These are phyloP conservation scores for Acleris cristana DNA, from an alignment of 2,888 invertebrate genomes.

Conservation along the genomic window DNA sequence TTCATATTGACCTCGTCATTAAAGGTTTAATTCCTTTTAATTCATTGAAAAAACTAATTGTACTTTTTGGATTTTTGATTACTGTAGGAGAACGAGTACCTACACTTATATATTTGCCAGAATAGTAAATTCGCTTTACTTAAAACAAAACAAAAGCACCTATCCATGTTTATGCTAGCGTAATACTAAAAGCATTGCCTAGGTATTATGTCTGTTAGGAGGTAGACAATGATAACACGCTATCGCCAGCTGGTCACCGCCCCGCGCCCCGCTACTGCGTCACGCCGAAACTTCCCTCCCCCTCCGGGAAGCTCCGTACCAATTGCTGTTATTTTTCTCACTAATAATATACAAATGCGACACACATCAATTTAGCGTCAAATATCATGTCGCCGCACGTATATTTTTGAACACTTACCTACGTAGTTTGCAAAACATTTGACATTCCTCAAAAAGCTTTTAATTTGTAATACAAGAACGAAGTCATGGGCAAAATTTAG, in stretches of 20 bases:
- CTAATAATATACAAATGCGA: not conserved
- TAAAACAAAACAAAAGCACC: not conserved
- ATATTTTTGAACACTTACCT: too few relatives aligned
- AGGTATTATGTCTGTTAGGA: slow-evolving; percentile 12
- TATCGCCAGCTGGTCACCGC: slow-evolving; percentile 67
- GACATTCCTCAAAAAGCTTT: too few relatives aligned
- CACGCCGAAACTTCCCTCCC: slow-evolving; percentile 28
- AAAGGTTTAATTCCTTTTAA: too few relatives aligned
- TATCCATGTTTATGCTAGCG: not conserved
- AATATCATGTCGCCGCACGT: too few relatives aligned
- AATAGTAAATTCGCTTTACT: not conserved
- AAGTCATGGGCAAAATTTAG: too few relatives aligned
- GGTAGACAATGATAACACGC: slow-evolving; percentile 53
- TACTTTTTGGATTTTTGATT: too few relatives aligned
- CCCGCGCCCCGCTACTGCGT: slow-evolving; percentile 46
- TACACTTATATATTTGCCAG: too few relatives aligned
- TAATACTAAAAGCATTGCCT: slow-evolving; percentile 1
- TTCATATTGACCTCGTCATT: slow-evolving; percentile 6
- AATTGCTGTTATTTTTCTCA: not conserved
- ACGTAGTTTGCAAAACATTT: too few relatives aligned
- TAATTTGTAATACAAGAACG: too few relatives aligned
- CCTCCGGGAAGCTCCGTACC: slow-evolving; percentile 9
- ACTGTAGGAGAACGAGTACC: too few relatives aligned
- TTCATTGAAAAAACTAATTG: too few relatives aligned
- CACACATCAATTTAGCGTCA: too few relatives aligned